Evolutionary conservation across 2,113 vertebrate species (phyloP).

Genomic region (Onychostoma macrolepis): DNA sequence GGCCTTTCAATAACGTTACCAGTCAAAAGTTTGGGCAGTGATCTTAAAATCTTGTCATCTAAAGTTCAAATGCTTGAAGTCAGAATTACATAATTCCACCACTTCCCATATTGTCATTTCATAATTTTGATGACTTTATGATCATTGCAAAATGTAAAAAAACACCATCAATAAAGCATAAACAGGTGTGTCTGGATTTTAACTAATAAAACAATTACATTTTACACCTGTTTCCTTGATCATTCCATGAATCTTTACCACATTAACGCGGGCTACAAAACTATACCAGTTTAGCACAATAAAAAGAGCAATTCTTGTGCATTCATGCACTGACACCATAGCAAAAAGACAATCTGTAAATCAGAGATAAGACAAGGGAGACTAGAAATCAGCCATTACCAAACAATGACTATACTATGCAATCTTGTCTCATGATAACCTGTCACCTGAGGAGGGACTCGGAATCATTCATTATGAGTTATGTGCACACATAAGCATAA

Average conservation of each 20-base stretch:
- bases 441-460: neutral
- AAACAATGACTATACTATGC: neutral
- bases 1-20: neutral
- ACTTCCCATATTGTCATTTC: neutral
- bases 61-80: neutral
- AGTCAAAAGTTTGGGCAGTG: neutral
- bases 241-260: neutral
- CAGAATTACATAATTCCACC: neutral
- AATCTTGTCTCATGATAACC: neutral
- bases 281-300: neutral
- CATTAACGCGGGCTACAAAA: neutral
- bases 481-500: neutral
- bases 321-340: neutral
- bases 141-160: neutral
- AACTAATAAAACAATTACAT: neutral
- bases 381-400: neutral
- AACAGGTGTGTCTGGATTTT: neutral
- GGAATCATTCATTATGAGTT: neutral
- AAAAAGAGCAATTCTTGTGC: neutral
- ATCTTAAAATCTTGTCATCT: neutral
- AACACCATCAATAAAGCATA: neutral
- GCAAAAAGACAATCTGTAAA: neutral
- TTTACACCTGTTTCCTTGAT: neutral
- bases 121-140: neutral
- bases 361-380: neutral